A percentile compares a stretch with the other conserved stretches of the same genome.
phyloP scores from a whole-genome alignment of 2,113 vertebrate genomes.

The Alexandromys fortis region DNA sequence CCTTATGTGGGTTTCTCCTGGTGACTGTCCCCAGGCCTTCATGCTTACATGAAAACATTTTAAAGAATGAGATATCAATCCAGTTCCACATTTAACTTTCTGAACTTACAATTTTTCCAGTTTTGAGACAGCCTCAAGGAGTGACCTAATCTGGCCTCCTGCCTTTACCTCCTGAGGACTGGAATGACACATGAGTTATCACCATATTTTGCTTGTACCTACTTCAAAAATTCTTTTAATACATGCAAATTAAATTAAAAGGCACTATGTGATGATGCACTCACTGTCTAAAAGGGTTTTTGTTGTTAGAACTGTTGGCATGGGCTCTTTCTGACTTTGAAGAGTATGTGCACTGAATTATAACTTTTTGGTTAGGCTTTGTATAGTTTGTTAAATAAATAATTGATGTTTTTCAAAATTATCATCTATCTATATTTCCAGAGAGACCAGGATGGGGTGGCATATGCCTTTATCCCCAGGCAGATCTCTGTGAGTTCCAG shows the following conservation, averaged over 20 bases:
- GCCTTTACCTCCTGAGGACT: not conserved
- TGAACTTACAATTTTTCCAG: not conserved
- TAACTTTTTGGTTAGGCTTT: not conserved
- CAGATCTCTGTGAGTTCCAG: not conserved
- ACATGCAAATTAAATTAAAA: not conserved
- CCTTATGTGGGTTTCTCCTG: not conserved
- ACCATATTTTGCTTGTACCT: not conserved
- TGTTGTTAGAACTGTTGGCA: not conserved
- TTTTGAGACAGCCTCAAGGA: not conserved
- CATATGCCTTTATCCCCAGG: not conserved
- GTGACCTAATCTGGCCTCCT: not conserved
- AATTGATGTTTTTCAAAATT: constrained; percentile 22
- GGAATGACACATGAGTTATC: not conserved
- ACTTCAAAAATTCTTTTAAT: not conserved
- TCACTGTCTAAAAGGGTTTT: constrained; percentile 52
- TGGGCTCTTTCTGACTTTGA: constrained; percentile 31
- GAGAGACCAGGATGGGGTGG: not conserved
- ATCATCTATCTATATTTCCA: not conserved
- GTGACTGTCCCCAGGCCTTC: not conserved
- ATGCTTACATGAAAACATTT: not conserved
- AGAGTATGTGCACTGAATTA: not conserved
- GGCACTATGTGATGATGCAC: not conserved
- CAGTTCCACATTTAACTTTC: not conserved
- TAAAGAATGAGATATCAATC: not conserved
- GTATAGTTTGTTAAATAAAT: not conserved